Evolutionary conservation across 2,888 invertebrate species (phyloP), one percentile per base, ranked within the genome.

Genomic region (Callyntrura sp.): DNA sequence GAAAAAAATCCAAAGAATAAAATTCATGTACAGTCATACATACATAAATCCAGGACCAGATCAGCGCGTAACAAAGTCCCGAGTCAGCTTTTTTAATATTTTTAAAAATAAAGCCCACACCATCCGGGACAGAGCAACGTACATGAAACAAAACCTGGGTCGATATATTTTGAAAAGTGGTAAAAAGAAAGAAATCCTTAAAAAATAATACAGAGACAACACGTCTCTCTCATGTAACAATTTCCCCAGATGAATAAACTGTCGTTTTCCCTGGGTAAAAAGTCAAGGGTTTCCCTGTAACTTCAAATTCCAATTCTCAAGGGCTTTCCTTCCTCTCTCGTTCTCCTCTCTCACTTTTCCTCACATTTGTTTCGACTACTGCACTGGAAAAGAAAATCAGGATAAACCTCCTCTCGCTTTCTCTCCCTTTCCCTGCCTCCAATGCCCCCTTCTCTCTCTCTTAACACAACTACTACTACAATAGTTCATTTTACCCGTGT

Each of bases 241-340:
- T 65, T 62, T 76, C 78, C 73, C 85, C 78, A 48, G 62, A 45
- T 48, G 76, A 85, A 85, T 73, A 76, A 78, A 85, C 78, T 76
- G 85, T 76, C 85, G 60, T 73, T 83, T 60, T 60, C 85, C 78
- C 60, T 48, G 11, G 48, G 76, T 60, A 25, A 76, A 35, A 62
- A 85, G 62, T 76, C 78, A 62, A 85, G 78, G 76, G 65, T 76
- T 78, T 85, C 35, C 35, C 23, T 55, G n/a, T 48, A 28, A 12
- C 28, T 65, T 28, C 28, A 35, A 45, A 35, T 35, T 35, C 60
- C 20, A 70, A 84, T 73, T 57, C 84, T 57, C 84, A 57, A 73
- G 84, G 73, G 84, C 8, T 68, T 84, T 83, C 17, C 14, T 35
- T n/a, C n/a, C n/a, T n/a, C n/a, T n/a, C n/a, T n/a, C n/a, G n/a